phyloP scores from a whole-genome alignment of 2,888 invertebrate genomes.

The Homarus gammarus region DNA sequence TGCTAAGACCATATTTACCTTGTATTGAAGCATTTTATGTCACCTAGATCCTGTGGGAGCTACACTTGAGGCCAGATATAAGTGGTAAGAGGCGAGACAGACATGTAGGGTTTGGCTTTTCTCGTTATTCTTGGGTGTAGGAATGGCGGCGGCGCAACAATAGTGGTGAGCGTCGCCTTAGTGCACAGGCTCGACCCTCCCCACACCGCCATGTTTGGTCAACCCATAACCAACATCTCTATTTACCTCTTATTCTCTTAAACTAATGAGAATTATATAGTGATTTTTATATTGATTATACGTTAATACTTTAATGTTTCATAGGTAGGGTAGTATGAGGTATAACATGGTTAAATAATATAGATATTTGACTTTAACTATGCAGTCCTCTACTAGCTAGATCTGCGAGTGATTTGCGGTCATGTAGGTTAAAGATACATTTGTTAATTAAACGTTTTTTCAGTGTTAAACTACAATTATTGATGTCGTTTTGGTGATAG shows the following conservation, averaged over 20 bases:
- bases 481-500: not conserved
- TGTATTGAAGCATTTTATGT: constrained; percentile 59
- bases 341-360: not conserved
- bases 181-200: constrained; percentile 39
- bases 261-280: not conserved
- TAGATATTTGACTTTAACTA: constrained; percentile 35
- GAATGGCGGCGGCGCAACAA: constrained; percentile 69
- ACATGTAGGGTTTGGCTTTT: constrained; percentile 29
- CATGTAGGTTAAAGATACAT: constrained; percentile 37
- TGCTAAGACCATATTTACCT: constrained; percentile 55
- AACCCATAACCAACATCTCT: not conserved
- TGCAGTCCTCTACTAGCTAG: constrained; percentile 29
- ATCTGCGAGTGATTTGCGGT: constrained; percentile 56
- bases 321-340: not conserved
- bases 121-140: constrained; percentile 33
- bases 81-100: constrained; percentile 36
- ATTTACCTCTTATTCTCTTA: not conserved
- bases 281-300: not conserved
- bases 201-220: constrained; percentile 57
- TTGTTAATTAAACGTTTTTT: not conserved
- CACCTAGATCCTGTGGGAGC: constrained; percentile 53
- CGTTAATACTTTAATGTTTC: constrained; percentile 41
- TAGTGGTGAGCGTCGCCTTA: constrained; percentile 40
- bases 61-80: constrained; percentile 22
- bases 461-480: not conserved